phyloP scores from a whole-genome alignment of 2,113 vertebrate species.

The Camarhynchus parvulus region DNA sequence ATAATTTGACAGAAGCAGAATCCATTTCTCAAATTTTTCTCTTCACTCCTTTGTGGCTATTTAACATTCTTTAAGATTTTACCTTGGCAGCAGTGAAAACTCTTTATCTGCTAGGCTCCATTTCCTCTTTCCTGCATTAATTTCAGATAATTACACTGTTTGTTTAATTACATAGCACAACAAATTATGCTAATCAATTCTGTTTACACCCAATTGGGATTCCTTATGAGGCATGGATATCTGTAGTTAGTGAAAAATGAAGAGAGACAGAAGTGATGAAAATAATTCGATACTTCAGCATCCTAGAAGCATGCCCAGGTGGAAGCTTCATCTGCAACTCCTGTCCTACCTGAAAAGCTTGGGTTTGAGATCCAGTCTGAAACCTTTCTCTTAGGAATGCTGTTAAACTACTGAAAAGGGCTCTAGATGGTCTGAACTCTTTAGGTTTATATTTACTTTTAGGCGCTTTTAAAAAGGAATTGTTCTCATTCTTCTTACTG shows the following conservation, averaged over 20 bases:
- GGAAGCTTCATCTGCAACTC: background rate
- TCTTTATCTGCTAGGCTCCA: background rate
- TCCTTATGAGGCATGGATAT: background rate
- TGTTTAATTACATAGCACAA: background rate
- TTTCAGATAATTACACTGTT: background rate
- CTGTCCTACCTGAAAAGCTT: background rate
- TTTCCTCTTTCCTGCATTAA: constrained; percentile 4
- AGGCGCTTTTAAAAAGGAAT: background rate
- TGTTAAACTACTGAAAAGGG: background rate
- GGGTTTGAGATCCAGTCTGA: background rate
- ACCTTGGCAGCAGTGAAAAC: background rate
- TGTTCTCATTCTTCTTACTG: background rate
- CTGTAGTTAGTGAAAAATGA: background rate
- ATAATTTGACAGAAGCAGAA: background rate
- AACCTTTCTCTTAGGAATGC: background rate
- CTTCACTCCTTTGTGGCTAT: background rate
- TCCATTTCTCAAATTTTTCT: background rate
- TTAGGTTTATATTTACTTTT: constrained; percentile 19
- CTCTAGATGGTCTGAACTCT: background rate
- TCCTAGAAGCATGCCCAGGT: background rate
- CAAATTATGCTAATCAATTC: background rate
- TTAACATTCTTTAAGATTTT: background rate
- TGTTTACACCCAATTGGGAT: background rate
- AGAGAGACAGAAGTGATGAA: background rate
- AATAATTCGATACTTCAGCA: background rate